These are phyloP conservation scores for Melanophora roralis DNA, from an alignment of 2,888 invertebrate species.

Conservation along the genomic window DNA sequence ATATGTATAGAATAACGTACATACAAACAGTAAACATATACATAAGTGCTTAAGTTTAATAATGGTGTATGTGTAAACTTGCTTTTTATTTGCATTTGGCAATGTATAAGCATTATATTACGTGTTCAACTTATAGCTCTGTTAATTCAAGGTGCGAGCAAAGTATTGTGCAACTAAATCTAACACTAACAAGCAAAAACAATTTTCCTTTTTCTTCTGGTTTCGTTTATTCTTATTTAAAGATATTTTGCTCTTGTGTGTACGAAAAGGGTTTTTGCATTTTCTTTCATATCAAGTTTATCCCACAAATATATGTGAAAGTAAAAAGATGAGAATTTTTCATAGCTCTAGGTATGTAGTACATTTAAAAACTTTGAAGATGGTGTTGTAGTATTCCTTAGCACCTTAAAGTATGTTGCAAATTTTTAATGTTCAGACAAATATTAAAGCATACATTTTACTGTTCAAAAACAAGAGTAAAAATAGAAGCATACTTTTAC, in stretches of 20 bases:
- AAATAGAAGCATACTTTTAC: background rate
- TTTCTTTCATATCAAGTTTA: constrained; percentile 30
- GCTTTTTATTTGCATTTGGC: constrained; percentile 18
- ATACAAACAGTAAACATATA: background rate
- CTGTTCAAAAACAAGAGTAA: background rate
- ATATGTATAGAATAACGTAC: background rate
- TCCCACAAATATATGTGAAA: background rate
- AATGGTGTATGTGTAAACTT: background rate
- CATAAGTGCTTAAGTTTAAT: background rate
- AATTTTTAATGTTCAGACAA: constrained; percentile 36
- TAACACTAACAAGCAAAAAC: constrained; percentile 58
- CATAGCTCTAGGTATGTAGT: background rate
- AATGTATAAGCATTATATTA: constrained; percentile 35
- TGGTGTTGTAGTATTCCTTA: constrained; percentile 15
- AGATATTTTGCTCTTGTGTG: background rate
- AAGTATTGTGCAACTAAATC: background rate
- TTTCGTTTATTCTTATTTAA: background rate
- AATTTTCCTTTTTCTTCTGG: constrained; percentile 21
- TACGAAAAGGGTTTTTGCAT: background rate
- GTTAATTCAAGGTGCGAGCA: constrained; percentile 1
- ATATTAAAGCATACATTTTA: constrained; percentile 16
- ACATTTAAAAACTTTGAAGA: constrained; percentile 19
- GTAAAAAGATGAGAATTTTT: constrained; percentile 8
- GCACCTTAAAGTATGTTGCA: constrained; percentile 44
- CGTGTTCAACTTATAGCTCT: constrained; percentile 23